phyloP scores from a whole-genome alignment of 2,888 invertebrate genomes.

The Ectobius pallidus region DNA sequence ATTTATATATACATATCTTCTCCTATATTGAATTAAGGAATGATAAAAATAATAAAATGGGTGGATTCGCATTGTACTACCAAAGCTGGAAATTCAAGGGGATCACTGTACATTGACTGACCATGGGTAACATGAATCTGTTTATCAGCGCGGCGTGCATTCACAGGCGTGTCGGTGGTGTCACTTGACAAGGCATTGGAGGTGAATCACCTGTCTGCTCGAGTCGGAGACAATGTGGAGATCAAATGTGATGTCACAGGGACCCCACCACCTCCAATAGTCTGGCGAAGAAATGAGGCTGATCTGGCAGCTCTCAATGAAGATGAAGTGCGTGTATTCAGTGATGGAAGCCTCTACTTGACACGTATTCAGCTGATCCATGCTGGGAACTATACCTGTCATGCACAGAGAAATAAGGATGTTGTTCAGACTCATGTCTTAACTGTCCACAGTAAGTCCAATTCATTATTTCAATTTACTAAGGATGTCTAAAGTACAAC shows the following conservation, averaged over 20 bases:
- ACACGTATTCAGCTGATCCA: conserved; percentile 74
- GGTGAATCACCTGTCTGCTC: conserved; percentile 70
- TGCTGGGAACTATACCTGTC: conserved; percentile 79
- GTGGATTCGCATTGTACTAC: no score
- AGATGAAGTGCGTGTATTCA: conserved; percentile 70
- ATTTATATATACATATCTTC: no score
- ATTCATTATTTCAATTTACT: no score
- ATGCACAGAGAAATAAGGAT: conserved; percentile 72
- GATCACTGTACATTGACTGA: no score
- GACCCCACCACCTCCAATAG: conserved; percentile 70
- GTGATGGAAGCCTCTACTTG: conserved; percentile 75
- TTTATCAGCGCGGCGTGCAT: neutral
- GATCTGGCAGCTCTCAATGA: conserved; percentile 67
- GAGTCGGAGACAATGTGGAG: conserved; percentile 77
- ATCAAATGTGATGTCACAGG: conserved; percentile 78
- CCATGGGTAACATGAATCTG: no score
- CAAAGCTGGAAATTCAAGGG: no score
- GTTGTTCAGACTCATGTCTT: conserved; percentile 76
- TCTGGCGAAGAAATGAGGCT: conserved; percentile 72
- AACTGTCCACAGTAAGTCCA: conserved; percentile 71
- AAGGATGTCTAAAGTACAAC: no score
- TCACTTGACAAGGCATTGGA: conserved; percentile 74
- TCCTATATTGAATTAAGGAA: no score
- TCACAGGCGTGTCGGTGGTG: conserved; percentile 70
- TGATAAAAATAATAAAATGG: no score